Base-by-base conservation (phyloP, 2,797 vertebrate species). In the Falco peregrinus region DNA sequence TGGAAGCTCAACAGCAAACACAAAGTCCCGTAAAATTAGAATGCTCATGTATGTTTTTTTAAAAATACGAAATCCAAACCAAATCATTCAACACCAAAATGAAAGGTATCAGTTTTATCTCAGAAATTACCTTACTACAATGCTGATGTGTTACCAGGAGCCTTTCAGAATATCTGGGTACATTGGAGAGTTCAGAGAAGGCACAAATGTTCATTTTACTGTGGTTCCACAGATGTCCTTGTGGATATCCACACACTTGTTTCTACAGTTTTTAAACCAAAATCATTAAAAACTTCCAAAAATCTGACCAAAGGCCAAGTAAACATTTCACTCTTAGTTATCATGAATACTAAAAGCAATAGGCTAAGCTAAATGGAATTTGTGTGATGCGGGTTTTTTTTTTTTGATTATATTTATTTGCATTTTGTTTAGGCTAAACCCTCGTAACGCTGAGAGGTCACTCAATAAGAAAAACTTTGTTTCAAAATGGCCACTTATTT, bases 271-370 rank as follows among this genome's bases (percentile, higher is more conserved):
- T 71, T 45, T 53, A 57, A 89, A 78, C 18, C 3, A 1, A 64
- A 82, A 53, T 43, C 2, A 35, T 37, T 47, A 56, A 43, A 71
- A 33, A 19, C 3, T n/a, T 57, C 19, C 21, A 88, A 67, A 74
- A 68, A 37, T 50, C 28, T 70, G 35, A 53, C 37, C 47, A 43
- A 96, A 95, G 80, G 84, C 92, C 73, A 93, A 95, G 90, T 86
- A 64, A 28, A 24, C 41, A 95, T 95, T 92, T 96, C 76, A 89
- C 63, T 94, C 95, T 81, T 89, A 64, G 65, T 78, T 84, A 94
- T 67, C 76, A 75, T 4, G 37, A 95, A 64, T 35, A 25, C 37
- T 16, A 33, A 56, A 85, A 24, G 51, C 39, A 87, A 87, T 19
- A 54, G 5, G 80, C 37, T 37, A 92, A 90, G 33, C 45, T 56